Conservation (phyloP, 2,797 vertebrate genomes). For the Chaunax sp. region DNA sequence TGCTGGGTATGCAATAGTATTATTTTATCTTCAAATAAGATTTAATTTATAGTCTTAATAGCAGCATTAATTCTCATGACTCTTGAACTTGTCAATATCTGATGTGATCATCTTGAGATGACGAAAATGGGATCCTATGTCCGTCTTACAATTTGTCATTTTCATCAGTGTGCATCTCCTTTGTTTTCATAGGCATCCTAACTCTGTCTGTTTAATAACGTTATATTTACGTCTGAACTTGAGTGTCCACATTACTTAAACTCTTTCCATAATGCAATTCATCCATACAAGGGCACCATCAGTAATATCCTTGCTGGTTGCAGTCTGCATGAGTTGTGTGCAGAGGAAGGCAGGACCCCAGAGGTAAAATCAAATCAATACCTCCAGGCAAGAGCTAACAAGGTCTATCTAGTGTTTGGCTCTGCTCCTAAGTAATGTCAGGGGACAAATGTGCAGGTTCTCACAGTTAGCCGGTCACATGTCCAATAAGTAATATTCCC, state of each 20-base stretch:
- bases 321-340: constrained; percentile 36
- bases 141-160: constrained; percentile 42
- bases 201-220: constrained; percentile 73
- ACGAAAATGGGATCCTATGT: constrained; percentile 1
- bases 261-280: constrained; percentile 66
- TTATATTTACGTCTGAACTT: constrained; percentile 51
- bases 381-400: constrained; percentile 74
- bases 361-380: constrained; percentile 78
- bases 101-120: no score
- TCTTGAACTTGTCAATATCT: constrained; percentile 6
- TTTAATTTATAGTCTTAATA: background rate
- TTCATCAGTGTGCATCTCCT: constrained; percentile 43
- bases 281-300: constrained; percentile 56
- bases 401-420: constrained; percentile 72
- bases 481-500: constrained; percentile 41
- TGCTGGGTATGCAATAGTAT: background rate
- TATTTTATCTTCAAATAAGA: background rate
- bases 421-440: constrained; percentile 66
- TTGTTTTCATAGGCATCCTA: constrained; percentile 47
- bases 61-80: constrained; percentile 7
- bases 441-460: constrained; percentile 56
- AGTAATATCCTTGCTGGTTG: constrained; percentile 29
- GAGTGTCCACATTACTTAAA: constrained; percentile 68
- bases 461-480: constrained; percentile 52
- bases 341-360: constrained; percentile 36